Evolutionary conservation across 2,797 vertebrate species (phyloP).

Genomic region (Octomys mimax): DNA sequence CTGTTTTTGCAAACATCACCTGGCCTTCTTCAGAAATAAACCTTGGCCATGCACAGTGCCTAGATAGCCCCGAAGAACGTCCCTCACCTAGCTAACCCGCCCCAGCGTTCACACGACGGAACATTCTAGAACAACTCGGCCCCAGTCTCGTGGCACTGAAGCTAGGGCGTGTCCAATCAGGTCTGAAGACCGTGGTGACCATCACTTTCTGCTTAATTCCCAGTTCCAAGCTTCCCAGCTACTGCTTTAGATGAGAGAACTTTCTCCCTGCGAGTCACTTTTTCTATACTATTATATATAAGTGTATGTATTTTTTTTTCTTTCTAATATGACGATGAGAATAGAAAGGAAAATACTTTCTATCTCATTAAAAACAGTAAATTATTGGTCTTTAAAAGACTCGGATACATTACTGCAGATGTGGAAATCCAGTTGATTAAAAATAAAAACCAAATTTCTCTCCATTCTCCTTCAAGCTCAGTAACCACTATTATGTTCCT

Average conservation of each 20-base stretch:
- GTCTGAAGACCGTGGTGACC: slow-evolving; percentile 74
- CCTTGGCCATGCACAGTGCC: slow-evolving; percentile 66
- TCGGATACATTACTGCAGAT: slow-evolving; percentile 82
- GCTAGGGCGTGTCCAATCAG: slow-evolving; percentile 33
- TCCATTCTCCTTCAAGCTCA: not conserved
- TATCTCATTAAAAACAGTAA: slow-evolving; percentile 90
- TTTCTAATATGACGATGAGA: slow-evolving; percentile 89
- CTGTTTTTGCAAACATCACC: slow-evolving; percentile 65
- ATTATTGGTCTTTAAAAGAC: slow-evolving; percentile 95
- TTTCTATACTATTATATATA: slow-evolving; percentile 79
- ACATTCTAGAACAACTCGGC: slow-evolving; percentile 65
- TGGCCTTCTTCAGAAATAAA: slow-evolving; percentile 75
- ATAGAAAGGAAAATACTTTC: slow-evolving; percentile 78
- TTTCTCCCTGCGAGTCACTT: slow-evolving; percentile 74
- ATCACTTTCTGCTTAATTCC: not conserved
- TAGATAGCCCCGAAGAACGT: slow-evolving; percentile 21
- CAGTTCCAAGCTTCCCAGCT: slow-evolving; percentile 65
- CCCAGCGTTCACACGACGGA: slow-evolving; percentile 49
- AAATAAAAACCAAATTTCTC: not conserved
- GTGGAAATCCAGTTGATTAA: not conserved
- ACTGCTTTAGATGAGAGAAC: slow-evolving; percentile 66
- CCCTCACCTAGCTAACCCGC: slow-evolving; percentile 55
- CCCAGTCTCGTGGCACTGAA: slow-evolving; percentile 64
- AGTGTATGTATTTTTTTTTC: slow-evolving; percentile 74
- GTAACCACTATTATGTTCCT: accelerated